Conservation (phyloP, 2,113 vertebrate species). For the Oncorhynchus masou region DNA sequence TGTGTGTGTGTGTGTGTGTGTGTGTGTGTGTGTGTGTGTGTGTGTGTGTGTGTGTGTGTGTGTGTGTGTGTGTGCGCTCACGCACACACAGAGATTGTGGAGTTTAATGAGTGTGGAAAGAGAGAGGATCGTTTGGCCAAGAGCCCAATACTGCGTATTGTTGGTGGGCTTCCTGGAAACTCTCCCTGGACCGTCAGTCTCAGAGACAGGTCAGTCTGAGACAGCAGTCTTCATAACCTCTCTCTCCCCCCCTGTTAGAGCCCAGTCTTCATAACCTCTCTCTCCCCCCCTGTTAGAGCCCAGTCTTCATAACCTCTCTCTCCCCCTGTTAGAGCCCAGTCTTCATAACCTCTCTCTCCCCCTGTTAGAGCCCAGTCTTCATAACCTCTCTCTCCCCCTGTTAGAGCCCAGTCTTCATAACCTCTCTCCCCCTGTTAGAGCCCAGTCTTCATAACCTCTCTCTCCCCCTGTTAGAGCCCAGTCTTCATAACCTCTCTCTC, state of each 20-base stretch:
- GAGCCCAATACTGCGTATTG: slow-evolving; percentile 65
- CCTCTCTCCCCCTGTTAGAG: too few species aligned
- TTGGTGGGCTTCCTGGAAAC: slow-evolving; percentile 85
- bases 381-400: too few species aligned
- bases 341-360: too few species aligned
- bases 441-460: too few species aligned
- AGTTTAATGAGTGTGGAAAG: slow-evolving; percentile 87
- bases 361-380: too few species aligned
- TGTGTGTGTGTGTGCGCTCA: neutral
- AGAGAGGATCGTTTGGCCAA: slow-evolving; percentile 65
- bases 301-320: too few species aligned
- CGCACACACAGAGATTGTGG: slow-evolving; percentile 67
- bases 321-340: too few species aligned
- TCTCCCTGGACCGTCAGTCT: slow-evolving; percentile 97
- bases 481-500: too few species aligned
- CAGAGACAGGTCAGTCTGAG: slow-evolving; percentile 80
- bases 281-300: too few species aligned
- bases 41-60: slow-evolving; percentile 3
- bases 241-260: neutral
- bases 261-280: slow-evolving; percentile 25
- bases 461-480: too few species aligned
- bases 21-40: slow-evolving; percentile 3
- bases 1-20: neutral
- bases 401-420: too few species aligned
- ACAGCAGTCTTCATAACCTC: neutral